Base-by-base conservation (phyloP, 2,888 invertebrate species). In the Chaetogeoica ovagalla region DNA sequence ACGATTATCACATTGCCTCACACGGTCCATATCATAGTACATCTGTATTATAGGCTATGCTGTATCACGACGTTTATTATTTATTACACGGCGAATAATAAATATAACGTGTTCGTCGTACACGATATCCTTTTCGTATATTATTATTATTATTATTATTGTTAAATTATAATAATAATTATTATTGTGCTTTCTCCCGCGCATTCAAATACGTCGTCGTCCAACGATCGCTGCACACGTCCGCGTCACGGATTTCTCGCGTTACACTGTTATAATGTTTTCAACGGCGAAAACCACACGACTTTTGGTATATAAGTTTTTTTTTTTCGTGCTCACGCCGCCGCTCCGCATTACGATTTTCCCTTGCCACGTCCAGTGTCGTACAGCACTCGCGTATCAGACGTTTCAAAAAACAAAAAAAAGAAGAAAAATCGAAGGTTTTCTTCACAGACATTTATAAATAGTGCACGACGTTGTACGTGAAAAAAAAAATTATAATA, bases 241-340 rank as follows among this genome's bases (percentile, higher is more conserved):
- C 71, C 65, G n/a, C 63, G 63, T 79, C 71, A 71, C 62, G 55
- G 37, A 57, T 57, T 71, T 43, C 52, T 77, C 21, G 62, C 63
- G 62, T 62, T 63, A 70, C 62, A 62, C 52, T 19, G 39, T 19
- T n/a, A 19, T 63, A 37, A 37, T 2, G 11, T 37, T 37, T 52
- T 8, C 62, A 55, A n/a, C 17, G 11, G 39, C 63, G 55, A 21
- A 55, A 62, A 43, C 13, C 17, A 1, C 13, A n/a, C n/a, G n/a
- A n/a, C n/a, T n/a, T 5, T 13, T 23, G 11, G 21, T n/a, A 71
- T 19, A 55, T 79, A 55, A 43, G 79, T 79, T 71, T 57, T 63
- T 77, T 62, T 70, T 62, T 19, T 70, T 19, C 48, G 48, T 63
- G n/a, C 21, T 23, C 66, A 30, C n/a, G n/a, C n/a, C n/a, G n/a